A percentile compares a stretch with the other conserved stretches of the same genome.
Evolutionary conservation across 2,113 vertebrate genomes (phyloP).

Genomic region (Aplodontia rufa): DNA sequence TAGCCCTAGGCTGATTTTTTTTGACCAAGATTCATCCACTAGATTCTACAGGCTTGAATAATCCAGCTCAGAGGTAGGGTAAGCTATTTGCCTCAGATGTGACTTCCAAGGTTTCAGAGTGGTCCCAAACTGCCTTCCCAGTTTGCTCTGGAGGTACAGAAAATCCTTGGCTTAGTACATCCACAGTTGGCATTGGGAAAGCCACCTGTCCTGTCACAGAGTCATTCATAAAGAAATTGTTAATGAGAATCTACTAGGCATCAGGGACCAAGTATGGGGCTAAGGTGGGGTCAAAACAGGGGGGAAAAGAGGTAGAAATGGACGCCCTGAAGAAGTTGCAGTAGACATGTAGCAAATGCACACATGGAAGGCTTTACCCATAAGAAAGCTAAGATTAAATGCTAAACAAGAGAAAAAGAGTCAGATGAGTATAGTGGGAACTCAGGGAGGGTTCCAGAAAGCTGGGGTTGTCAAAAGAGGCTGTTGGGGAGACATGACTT

Average conservation of each 20-base stretch:
- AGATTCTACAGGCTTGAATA: neutral
- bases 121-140: neutral
- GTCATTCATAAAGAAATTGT: neutral
- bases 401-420: neutral
- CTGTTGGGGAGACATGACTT: neutral
- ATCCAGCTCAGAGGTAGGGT: neutral
- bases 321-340: neutral
- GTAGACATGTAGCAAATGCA: neutral
- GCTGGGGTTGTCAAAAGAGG: neutral
- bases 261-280: neutral
- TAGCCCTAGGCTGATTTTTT: too few species aligned
- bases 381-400: neutral
- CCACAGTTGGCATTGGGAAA: neutral
- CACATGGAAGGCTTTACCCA: neutral
- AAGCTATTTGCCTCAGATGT: neutral
- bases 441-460: neutral
- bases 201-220: neutral
- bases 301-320: neutral
- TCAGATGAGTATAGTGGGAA: neutral
- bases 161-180: neutral
- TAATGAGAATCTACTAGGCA: neutral
- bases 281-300: neutral
- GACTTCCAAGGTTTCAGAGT: neutral
- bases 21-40: neutral
- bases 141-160: neutral